These are phyloP conservation scores for Coilia nasus DNA, from an alignment of 2,797 vertebrate genomes.

Conservation along the genomic window DNA sequence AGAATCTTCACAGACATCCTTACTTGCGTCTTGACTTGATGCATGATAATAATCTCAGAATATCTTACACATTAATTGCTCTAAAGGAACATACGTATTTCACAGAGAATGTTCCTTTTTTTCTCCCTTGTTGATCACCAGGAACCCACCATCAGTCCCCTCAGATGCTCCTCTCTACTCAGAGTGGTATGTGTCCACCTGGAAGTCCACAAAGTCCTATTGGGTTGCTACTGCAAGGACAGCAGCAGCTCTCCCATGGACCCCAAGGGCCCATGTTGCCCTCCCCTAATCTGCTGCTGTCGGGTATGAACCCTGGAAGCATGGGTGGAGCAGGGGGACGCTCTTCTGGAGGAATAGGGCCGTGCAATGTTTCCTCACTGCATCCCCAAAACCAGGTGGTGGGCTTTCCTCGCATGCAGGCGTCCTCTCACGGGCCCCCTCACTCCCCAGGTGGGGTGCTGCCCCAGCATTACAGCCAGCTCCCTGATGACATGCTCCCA, in stretches of 20 bases:
- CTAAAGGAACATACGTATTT: neutral
- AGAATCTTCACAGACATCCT: too few relatives aligned
- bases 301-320: conserved; percentile 81
- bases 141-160: conserved; percentile 81
- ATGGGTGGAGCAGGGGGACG: conserved; percentile 78
- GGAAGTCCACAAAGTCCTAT: conserved; percentile 89
- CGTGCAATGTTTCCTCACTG: conserved; percentile 84
- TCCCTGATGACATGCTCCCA: conserved; percentile 80
- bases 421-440: conserved; percentile 75
- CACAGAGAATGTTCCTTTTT: neutral
- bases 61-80: neutral
- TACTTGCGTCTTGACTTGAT: too few relatives aligned
- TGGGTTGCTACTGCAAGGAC: conserved; percentile 86
- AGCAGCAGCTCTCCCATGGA: conserved; percentile 89
- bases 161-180: conserved; percentile 72
- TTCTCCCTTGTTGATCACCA: conserved; percentile 52
- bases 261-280: conserved; percentile 82
- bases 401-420: conserved; percentile 87
- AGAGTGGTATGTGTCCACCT: conserved; percentile 74
- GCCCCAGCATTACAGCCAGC: conserved; percentile 81
- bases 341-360: conserved; percentile 79
- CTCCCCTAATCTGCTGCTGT: conserved; percentile 88
- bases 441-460: conserved; percentile 83
- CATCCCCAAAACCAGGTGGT: conserved; percentile 84
- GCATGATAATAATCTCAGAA: neutral